Base-by-base conservation (phyloP, 2,888 invertebrate genomes). In the Drosophila kanekoi region DNA sequence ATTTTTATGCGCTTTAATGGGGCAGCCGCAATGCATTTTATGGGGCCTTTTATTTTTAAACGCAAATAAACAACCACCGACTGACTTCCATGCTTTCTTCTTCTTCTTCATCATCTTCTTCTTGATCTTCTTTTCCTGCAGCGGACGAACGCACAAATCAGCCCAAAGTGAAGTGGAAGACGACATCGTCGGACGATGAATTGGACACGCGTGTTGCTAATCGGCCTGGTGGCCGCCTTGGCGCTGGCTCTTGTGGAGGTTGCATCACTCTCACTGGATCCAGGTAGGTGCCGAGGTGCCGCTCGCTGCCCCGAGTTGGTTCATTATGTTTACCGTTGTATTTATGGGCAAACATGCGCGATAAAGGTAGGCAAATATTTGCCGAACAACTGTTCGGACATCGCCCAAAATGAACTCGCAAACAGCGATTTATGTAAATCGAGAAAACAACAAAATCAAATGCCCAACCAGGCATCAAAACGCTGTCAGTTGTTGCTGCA, bases 211-310 rank as follows among this genome's bases (percentile, higher is more conserved):
- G 79, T 90, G 74, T 70, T 91, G 70, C 70, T 85, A 49, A 71
- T 85, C 72, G 87, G 73, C 40, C 28, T 28, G 28, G 56, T 86
- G 75, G 83, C 79, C 76, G 66, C 81, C 69, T 62, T 83, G 77
- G 84, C 76, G 72, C 76, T 89, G 86, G 81, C 83, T 69, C 58
- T 91, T 74, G 89, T 80, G 77, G 85, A 90, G 82, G 90, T 90
- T 81, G 81, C 89, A 77, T 87, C 91, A 78, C 84, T 92, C 78
- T 92, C 92, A 72, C 86, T 92, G 67, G 92, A 92, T 91, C 92
- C 92, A 92, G 92, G 92, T 92, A 91, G 62, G 80, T 72, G 60
- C 14, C n/a, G n/a, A n/a, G n/a, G n/a, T n/a, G n/a, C n/a, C n/a
- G n/a, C n/a, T n/a, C n/a, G n/a, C n/a, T n/a, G n/a, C n/a, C n/a